Evolutionary conservation across 2,113 vertebrate genomes (phyloP), one percentile per base, ranked within the genome.

Genomic region (Theristicus caerulescens): DNA sequence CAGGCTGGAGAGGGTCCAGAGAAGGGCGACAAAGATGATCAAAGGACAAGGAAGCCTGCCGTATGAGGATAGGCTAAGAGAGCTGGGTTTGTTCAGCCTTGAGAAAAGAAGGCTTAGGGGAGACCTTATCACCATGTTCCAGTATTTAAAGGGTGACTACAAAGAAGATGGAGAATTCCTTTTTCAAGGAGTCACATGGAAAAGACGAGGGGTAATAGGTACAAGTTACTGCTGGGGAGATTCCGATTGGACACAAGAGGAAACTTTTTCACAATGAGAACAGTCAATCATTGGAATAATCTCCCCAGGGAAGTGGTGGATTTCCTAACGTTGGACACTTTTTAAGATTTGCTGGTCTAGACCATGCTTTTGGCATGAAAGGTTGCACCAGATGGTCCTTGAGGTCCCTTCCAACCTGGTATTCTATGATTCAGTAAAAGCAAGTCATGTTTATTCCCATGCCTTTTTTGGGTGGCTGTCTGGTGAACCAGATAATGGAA

Each of bases 401-500:
- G 59, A 38, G 22, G 59, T 61, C n/a, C n/a, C 58, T 61, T 61
- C n/a, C 24, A 61, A 26, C n/a, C 15, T 38, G 24, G n/a, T 38
- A 26, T 61, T 38, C 59, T 61, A 17, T 26, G 59, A 61, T 38
- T 61, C n/a, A 38, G 46, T 80, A 82, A 82, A 93, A 73, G n/a
- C 4, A 7, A 74, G 70, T 49, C 31, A 9, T 72, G 44, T 72
- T 92, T 90, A 72, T 82, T 82, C 40, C 31, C 2, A 2, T 40
- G 36, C 22, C 10, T 34, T 66, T 88, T 77, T 81, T 77, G 40
- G 5, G 57, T 78, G 29, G 34, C 85, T 92, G 46, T 59, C 62
- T 95, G 82, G 67, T 94, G 67, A 91, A 65, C 51, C 54, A 88
- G 88, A 64, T 96, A 94, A 84, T 81, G 32, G 44, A 92, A 86